A percentile compares a stretch with the other conserved stretches of the same genome.
Evolutionary conservation across 2,888 invertebrate genomes (phyloP).

Genomic region (Priocnemis perturbator): DNA sequence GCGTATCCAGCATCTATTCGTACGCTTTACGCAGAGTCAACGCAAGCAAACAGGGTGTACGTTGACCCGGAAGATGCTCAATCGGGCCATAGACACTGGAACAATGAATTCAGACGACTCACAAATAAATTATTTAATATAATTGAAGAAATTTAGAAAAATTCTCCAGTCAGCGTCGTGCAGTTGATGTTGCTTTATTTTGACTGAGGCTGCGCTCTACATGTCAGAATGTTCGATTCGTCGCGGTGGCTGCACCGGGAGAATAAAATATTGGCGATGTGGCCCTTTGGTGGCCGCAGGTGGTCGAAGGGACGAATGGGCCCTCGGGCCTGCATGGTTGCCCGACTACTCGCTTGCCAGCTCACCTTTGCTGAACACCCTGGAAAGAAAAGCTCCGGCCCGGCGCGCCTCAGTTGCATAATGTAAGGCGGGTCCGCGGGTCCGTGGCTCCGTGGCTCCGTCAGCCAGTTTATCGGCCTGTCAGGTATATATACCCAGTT

Average conservation of each 20-base stretch:
- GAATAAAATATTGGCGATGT: conserved; percentile 46
- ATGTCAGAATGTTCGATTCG: conserved; percentile 28
- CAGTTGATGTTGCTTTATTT: too few species aligned
- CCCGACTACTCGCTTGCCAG: conserved; percentile 14
- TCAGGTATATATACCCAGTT: conserved; percentile 51
- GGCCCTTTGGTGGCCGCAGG: conserved; percentile 39
- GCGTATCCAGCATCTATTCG: conserved; percentile 19
- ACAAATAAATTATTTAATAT: background rate
- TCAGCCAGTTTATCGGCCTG: conserved; percentile 61
- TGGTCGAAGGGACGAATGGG: conserved; percentile 36
- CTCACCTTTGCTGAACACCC: conserved; percentile 25
- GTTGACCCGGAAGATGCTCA: conserved; percentile 19
- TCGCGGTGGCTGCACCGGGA: conserved; percentile 45
- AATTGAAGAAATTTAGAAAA: too few species aligned
- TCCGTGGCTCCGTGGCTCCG: conserved; percentile 49
- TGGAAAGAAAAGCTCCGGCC: conserved; percentile 46
- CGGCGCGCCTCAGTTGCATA: conserved; percentile 52
- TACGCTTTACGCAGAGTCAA: conserved; percentile 3
- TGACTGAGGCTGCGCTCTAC: too few species aligned
- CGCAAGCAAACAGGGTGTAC: background rate
- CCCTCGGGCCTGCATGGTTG: conserved; percentile 7
- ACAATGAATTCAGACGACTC: conserved; percentile 42
- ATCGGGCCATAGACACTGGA: conserved; percentile 30
- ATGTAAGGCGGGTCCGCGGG: conserved; percentile 57
- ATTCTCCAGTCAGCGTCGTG: too few species aligned